Conservation (phyloP, 1,140 invertebrate species). For the Drosophila persimilis region DNA sequence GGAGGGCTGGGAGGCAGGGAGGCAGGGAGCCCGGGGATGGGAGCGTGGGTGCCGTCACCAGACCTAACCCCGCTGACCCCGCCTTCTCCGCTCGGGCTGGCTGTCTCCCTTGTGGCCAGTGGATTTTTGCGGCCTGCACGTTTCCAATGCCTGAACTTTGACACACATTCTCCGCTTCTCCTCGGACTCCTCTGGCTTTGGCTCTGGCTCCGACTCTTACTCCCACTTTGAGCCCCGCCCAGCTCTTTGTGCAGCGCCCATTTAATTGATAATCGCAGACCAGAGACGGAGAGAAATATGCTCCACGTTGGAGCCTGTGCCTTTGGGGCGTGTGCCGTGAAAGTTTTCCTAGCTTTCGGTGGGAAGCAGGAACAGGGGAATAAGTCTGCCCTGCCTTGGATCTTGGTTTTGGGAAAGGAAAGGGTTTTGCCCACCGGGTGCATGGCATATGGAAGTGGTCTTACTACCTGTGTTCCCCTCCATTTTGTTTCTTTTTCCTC, state of each 20-base stretch:
- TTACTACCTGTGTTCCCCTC: constrained; percentile 38
- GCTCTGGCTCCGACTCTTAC: too few relatives aligned
- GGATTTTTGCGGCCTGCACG: constrained; percentile 67
- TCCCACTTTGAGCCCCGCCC: constrained; percentile 9
- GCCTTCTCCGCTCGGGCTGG: constrained; percentile 8
- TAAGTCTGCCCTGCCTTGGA: constrained; percentile 19
- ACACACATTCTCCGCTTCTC: constrained; percentile 69
- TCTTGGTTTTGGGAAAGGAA: constrained; percentile 13
- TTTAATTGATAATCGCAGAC: constrained; percentile 74
- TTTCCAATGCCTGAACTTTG: constrained; percentile 77
- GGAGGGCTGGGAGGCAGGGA: neutral
- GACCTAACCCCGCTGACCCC: constrained; percentile 5
- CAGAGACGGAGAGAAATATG: constrained; percentile 61
- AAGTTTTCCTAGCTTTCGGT: constrained; percentile 38
- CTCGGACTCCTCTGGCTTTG: neutral
- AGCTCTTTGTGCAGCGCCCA: constrained; percentile 25
- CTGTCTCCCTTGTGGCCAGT: constrained; percentile 25
- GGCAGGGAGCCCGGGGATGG: neutral
- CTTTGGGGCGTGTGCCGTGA: constrained; percentile 67
- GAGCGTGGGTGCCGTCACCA: constrained; percentile 62
- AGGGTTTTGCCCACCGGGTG: constrained; percentile 27
- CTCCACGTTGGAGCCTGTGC: constrained; percentile 66
- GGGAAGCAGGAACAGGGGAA: constrained; percentile 14
- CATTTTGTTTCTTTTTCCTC: neutral
- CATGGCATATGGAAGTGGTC: constrained; percentile 33